phyloP scores from a whole-genome alignment of 2,888 invertebrate genomes.

The Arge pagana region DNA sequence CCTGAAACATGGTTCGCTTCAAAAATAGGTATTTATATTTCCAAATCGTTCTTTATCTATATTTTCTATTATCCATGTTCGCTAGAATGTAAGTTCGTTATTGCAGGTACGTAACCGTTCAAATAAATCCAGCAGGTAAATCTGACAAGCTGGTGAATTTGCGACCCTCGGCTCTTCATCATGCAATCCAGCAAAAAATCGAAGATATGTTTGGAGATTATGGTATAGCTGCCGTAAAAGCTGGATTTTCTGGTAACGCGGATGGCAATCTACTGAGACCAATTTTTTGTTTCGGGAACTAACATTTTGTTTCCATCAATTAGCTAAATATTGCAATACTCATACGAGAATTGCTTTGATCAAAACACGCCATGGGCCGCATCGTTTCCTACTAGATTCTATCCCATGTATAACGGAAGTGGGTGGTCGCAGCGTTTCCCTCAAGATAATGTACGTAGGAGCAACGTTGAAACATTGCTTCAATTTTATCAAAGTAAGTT shows the following conservation, averaged over 20 bases:
- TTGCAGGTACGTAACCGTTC: constrained; percentile 70
- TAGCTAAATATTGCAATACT: constrained; percentile 79
- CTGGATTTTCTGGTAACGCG: constrained; percentile 64
- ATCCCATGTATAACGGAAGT: constrained; percentile 73
- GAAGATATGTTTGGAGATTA: constrained; percentile 77
- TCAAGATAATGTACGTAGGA: constrained; percentile 74
- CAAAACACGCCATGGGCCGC: constrained; percentile 75
- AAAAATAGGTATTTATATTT: constrained; percentile 67
- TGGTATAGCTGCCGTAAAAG: constrained; percentile 71
- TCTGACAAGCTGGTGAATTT: constrained; percentile 60
- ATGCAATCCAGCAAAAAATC: constrained; percentile 66
- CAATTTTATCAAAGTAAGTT: constrained; percentile 64
- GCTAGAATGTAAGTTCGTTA: constrained; percentile 18
- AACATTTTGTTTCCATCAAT: constrained; percentile 21
- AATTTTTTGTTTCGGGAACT: background rate
- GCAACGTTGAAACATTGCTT: constrained; percentile 82
- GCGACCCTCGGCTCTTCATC: constrained; percentile 62
- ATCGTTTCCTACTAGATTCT: constrained; percentile 70
- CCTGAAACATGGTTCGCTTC: constrained; percentile 65
- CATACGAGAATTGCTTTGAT: constrained; percentile 76
- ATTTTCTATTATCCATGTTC: constrained; percentile 18
- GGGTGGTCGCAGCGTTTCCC: constrained; percentile 64
- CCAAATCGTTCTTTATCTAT: background rate
- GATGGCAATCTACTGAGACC: background rate
- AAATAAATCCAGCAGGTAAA: constrained; percentile 63